phyloP scores from a whole-genome alignment of 2,113 vertebrate genomes.

The Xenopus laevis region DNA sequence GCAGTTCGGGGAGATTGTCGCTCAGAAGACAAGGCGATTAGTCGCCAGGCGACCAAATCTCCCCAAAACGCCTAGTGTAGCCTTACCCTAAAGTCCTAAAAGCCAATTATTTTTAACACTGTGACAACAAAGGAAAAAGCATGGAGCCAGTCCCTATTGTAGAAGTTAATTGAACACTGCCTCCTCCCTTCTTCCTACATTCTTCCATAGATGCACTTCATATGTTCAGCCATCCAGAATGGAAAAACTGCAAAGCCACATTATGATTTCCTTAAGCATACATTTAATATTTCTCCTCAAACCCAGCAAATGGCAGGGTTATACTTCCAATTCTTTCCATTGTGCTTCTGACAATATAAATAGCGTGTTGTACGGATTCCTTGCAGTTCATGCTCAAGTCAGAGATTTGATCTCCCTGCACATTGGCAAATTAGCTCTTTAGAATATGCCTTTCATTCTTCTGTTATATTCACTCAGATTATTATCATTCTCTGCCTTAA shows the following conservation, averaged over 20 bases:
- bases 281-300: constrained; percentile 24
- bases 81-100: no score
- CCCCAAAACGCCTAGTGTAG: no score
- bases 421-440: background rate
- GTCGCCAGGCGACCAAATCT: no score
- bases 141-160: no score
- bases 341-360: constrained; percentile 35
- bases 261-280: constrained; percentile 36
- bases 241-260: constrained; percentile 33
- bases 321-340: constrained; percentile 8
- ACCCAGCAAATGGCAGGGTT: constrained; percentile 15
- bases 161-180: background rate
- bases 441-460: background rate
- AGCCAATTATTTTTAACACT: no score
- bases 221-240: constrained; percentile 13
- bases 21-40: no score
- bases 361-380: constrained; percentile 3
- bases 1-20: no score
- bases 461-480: background rate
- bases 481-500: constrained; percentile 1
- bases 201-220: constrained; percentile 19
- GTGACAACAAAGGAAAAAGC: no score
- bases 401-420: constrained; percentile 3
- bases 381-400: background rate
- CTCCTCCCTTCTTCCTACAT: background rate